These are phyloP conservation scores for Paratrypauchen microcephalus DNA, from an alignment of 2,797 vertebrate genomes.

Conservation along the genomic window DNA sequence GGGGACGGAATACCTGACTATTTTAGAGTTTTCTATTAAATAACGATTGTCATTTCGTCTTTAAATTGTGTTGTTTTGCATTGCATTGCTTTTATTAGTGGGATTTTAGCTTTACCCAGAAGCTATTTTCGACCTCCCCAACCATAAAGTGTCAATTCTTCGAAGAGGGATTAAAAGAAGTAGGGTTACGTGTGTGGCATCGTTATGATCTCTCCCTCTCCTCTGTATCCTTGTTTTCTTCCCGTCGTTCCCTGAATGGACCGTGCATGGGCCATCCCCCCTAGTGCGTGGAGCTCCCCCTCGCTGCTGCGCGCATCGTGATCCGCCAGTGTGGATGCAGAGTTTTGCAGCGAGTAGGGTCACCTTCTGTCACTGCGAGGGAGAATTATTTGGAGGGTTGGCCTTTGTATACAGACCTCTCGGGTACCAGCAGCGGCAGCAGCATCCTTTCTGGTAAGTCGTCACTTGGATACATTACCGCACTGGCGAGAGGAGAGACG, in stretches of 20 bases:
- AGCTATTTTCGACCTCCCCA: background rate
- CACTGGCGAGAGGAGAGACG: slow-evolving; percentile 33
- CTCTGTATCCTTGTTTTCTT: slow-evolving; percentile 28
- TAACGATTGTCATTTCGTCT: background rate
- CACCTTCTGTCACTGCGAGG: slow-evolving; percentile 79
- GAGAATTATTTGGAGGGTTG: slow-evolving; percentile 34
- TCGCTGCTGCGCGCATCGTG: slow-evolving; percentile 74
- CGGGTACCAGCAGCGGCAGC: slow-evolving; percentile 32
- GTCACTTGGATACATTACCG: slow-evolving; percentile 42
- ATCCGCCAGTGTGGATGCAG: slow-evolving; percentile 75
- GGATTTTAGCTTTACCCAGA: slow-evolving; percentile 18
- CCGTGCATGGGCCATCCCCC: slow-evolving; percentile 62
- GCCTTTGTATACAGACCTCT: slow-evolving; percentile 24
- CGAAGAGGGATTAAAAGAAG: slow-evolving; percentile 10
- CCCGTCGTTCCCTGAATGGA: slow-evolving; percentile 56
- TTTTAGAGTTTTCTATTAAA: background rate
- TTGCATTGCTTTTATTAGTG: background rate
- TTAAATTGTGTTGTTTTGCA: background rate
- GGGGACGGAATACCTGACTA: background rate
- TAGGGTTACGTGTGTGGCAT: background rate
- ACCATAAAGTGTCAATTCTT: background rate
- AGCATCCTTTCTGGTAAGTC: slow-evolving; percentile 63
- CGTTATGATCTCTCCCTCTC: background rate
- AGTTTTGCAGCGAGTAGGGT: slow-evolving; percentile 75
- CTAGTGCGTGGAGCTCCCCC: slow-evolving; percentile 70